Base-by-base conservation (phyloP, 1,140 invertebrate species). In the Drosophila santomea region DNA sequence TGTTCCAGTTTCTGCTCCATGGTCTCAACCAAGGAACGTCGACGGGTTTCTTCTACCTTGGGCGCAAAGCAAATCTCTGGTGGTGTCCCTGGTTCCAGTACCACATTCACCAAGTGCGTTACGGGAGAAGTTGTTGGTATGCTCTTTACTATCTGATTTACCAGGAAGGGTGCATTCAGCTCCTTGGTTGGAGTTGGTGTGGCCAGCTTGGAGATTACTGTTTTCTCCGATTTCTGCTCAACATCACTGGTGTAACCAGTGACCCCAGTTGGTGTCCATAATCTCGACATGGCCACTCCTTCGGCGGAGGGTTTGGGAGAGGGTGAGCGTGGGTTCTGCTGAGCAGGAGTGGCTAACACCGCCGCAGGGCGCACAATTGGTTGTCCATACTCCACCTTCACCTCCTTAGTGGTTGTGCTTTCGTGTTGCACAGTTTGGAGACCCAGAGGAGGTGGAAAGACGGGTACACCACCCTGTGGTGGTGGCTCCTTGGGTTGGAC, bases 31-130 rank as follows among this genome's bases (percentile, higher is more conserved):
- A 94, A 93, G 0, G 94, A 94, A 61, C 93, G 93, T 12, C 93
- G 91, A 50, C 93, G 83, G 50, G 91, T 88, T 56, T 88, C 81
- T 20, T 85, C 78, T 5, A 88, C 60, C 35, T 92, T 92, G 41
- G 94, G 93, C 4, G 94, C 93, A 83, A 94, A 95, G 12, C 93
- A 94, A 12, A 96, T 95, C 92, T 95, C 94, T 17, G 95, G 95
- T 10, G 95, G 94, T 1, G 94, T 93, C 12, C 95, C 95, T 0
- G 95, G 95, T 84, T 95, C 93, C 11, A 95, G 78, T 47, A 93
- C 85, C 0, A 94, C 91, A 74, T 94, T 93, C 51, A 89, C 57
- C 36, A 90, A 14, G 6, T 83, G 79, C 1, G 80, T 84, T 7
- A 58, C 62, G 2, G 59, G 58, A 3, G 48, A 36, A n/a, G 79